Evolutionary conservation across 1,140 invertebrate species (phyloP), one percentile per base, ranked within the genome.

Genomic region (Camponotus vicinus): DNA sequence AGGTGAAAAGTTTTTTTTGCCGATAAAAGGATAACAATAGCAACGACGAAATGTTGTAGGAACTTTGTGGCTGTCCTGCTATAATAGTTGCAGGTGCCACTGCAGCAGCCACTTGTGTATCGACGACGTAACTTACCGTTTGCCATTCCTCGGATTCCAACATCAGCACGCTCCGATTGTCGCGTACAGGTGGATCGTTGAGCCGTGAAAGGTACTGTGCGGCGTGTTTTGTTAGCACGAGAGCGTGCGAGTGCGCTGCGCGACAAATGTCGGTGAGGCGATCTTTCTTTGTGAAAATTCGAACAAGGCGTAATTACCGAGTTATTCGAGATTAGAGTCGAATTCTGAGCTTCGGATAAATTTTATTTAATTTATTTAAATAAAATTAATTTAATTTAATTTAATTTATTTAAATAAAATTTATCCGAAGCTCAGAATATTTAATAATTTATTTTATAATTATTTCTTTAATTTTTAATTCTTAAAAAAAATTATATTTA

Each of bases 141-240:
- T 78, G 84, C 59, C 85, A 78, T 70, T 86, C 70, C 27, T 55
- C 57, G 67, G 66, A 89, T 89, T 89, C 88, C 88, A 86, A 70
- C 59, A 85, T 69, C 88, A 82, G 57, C 77, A 86, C 79, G 85
- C 88, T 83, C 70, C 88, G 86, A 88, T 89, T 89, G 88, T 89
- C 88, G 88, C 88, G 79, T 45, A 83, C 79, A 83, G 79, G 69
- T 75, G 79, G 69, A 83, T 83, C 79, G 67, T 73, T 45, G 78
- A 71, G 78, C 67, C 79, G 69, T 83, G 79, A 83, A 75, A 75
- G 57, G 69, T 57, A 45, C 34, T 27, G 7, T 3, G 40, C 63
- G 40, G 42, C 7, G 67, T 45, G 32, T 57, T 59, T 71, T 55
- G 64, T 73, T 83, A 18, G 27, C 34, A 63, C 37, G 7, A 34